phyloP scores from a whole-genome alignment of 2,888 invertebrate genomes.

The Drosophila anomalipes region DNA sequence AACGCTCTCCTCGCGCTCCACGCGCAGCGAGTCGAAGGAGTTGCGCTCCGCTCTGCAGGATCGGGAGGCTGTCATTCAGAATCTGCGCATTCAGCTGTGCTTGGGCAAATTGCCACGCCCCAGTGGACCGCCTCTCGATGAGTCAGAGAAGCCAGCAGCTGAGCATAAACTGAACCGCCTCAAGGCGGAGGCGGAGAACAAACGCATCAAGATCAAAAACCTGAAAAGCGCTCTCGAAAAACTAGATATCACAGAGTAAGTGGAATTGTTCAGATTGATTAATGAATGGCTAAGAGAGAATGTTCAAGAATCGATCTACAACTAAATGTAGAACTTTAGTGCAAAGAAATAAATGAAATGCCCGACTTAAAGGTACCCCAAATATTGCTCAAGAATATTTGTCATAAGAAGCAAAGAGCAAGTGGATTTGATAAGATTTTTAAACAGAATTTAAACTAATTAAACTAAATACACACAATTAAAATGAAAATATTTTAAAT shows the following conservation, averaged over 20 bases:
- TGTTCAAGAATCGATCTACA: too few species aligned
- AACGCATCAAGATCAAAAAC: conserved; percentile 92
- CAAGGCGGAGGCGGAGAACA: conserved; percentile 91
- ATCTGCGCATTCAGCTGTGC: conserved; percentile 85
- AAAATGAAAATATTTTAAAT: too few species aligned
- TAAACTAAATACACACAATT: neutral
- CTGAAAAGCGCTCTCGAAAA: conserved; percentile 92
- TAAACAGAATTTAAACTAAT: neutral
- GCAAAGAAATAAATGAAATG: too few species aligned
- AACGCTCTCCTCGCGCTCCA: conserved; percentile 77
- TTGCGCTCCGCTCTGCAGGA: conserved; percentile 90
- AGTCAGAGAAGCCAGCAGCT: conserved; percentile 87
- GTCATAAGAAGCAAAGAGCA: neutral
- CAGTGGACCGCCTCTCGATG: conserved; percentile 86
- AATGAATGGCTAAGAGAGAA: neutral
- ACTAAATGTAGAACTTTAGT: too few species aligned
- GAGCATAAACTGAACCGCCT: conserved; percentile 88
- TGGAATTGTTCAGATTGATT: conserved; percentile 43
- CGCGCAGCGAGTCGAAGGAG: conserved; percentile 86
- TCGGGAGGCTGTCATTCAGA: conserved; percentile 93
- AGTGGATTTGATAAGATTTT: neutral
- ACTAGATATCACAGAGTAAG: conserved; percentile 95
- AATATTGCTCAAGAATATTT: too few species aligned
- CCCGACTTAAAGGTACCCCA: too few species aligned
- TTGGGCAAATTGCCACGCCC: conserved; percentile 84